phyloP scores from a whole-genome alignment of 1,140 invertebrate species.

The Drosophila mayri region DNA sequence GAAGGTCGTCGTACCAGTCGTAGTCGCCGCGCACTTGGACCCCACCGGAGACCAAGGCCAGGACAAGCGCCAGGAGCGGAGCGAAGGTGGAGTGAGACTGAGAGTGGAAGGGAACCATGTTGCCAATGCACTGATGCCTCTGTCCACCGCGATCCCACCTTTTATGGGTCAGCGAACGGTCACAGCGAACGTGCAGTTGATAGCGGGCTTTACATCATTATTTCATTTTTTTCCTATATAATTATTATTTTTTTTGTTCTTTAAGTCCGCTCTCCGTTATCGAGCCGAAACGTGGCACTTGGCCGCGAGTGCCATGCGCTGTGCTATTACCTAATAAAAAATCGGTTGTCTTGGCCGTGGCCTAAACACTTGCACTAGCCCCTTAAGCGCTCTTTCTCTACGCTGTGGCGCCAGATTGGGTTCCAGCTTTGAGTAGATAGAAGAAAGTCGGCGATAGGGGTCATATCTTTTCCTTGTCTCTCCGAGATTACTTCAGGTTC shows the following conservation, averaged over 20 bases:
- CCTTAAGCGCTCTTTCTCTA: conserved; percentile 1
- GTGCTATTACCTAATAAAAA: conserved; percentile 32
- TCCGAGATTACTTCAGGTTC: background rate
- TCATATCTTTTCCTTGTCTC: background rate
- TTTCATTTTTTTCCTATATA: conserved; percentile 4
- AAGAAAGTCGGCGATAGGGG: background rate
- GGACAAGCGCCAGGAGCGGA: conserved; percentile 9
- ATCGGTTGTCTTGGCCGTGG: conserved; percentile 5
- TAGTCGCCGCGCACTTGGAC: conserved; percentile 14
- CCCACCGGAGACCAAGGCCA: background rate
- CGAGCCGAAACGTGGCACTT: conserved; percentile 23
- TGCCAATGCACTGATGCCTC: conserved; percentile 41
- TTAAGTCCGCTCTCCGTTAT: conserved; percentile 7
- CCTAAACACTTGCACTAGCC: conserved; percentile 28
- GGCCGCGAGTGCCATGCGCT: conserved; percentile 1
- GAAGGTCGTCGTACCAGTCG: conserved; percentile 31
- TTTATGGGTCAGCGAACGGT: conserved; percentile 30
- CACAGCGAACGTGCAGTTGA: conserved; percentile 32
- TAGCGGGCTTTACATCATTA: conserved; percentile 42
- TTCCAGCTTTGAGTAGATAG: conserved; percentile 2
- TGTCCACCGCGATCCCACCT: conserved; percentile 10
- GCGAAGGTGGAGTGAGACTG: background rate
- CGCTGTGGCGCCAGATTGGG: conserved; percentile 18
- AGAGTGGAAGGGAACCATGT: conserved; percentile 16
- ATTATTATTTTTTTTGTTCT: background rate